Evolutionary conservation across 2,113 vertebrate species (phyloP), one percentile per base, ranked within the genome.

Genomic region (Lasiurus borealis): DNA sequence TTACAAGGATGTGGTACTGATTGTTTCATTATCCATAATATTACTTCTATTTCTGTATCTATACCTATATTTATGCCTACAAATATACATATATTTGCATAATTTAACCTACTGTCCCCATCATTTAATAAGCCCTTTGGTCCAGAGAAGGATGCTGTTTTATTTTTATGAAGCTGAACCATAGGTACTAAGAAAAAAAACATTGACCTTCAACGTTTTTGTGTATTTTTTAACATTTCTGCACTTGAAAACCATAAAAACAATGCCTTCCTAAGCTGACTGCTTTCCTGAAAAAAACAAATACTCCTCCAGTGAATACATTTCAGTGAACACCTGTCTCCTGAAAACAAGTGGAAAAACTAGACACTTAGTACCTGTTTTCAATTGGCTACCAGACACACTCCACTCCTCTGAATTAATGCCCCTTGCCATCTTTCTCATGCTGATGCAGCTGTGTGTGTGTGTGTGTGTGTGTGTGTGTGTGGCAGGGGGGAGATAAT

Each of bases 201-300:
- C 3, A 48, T 16, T 78, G 50, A 8, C 16, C 18, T 69, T 89
- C 40, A 91, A 29, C 2, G 0, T 73, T 10, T 86, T 34, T 68
- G 2, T 57, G 36, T 91, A 62, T 85, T 82, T 14, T 57, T 4
- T 89, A 73, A 88, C 80, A 89, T 64, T 89, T 40, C 27, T 93
- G 23, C 14, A 71, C 12, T 36, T 93, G 21, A 80, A 96, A 95
- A 84, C 29, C 89, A 4, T 62, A 80, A 77, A 78, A 82, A 48
- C 25, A 85, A 71, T 48, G 29, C 52, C 23, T 83, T 89, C 59
- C 77, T 72, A 93, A 91, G 52, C 8, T 85, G 27, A 89, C 75
- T 81, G 18, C 9, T 71, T 78, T 78, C 10, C 34, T 88, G n/a
- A 54, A 91, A 87, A n/a, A 88, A 81, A 68, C 46, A 94, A 81